Percentiles rank a stretch among this genome's conserved stretches.
Evolutionary conservation across 2,888 invertebrate genomes (phyloP).

Genomic region (Cryptocheilus praepositus): DNA sequence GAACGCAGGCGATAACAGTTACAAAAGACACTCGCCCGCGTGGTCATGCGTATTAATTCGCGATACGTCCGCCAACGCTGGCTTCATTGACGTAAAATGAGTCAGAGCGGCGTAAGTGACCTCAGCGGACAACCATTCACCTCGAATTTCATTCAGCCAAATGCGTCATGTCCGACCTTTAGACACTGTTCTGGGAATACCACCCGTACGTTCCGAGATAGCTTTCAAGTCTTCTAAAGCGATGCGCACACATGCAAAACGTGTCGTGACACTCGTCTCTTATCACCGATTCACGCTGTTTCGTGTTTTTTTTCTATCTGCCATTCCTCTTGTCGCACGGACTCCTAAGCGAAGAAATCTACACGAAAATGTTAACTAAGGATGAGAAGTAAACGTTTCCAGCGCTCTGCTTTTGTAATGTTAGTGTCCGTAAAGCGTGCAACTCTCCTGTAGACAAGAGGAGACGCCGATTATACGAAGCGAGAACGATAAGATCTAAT

Average conservation of each 20-base stretch:
- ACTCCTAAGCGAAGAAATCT: too few species aligned
- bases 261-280: too few species aligned
- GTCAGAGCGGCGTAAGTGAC: slow-evolving; percentile 52
- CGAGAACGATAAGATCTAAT: slow-evolving; percentile 46
- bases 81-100: slow-evolving; percentile 63
- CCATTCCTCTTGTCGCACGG: too few species aligned
- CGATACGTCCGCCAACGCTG: slow-evolving; percentile 35
- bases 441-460: too few species aligned
- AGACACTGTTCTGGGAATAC: slow-evolving; percentile 44
- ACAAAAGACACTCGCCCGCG: neutral
- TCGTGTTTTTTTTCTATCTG: too few species aligned
- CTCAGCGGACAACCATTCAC: slow-evolving; percentile 56
- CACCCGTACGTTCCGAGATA: too few species aligned
- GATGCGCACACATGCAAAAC: too few species aligned
- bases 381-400: slow-evolving; percentile 6
- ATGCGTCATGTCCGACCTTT: slow-evolving; percentile 53
- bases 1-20: too few species aligned
- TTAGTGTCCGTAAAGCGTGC: too few species aligned
- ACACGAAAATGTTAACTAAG: too few species aligned
- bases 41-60: slow-evolving; percentile 44
- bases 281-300: too few species aligned
- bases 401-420: slow-evolving; percentile 27
- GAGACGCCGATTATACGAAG: slow-evolving; percentile 29
- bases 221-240: too few species aligned
- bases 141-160: slow-evolving; percentile 61